phyloP scores from a whole-genome alignment of 2,888 invertebrate genomes.

The Melinopterus prodromus region DNA sequence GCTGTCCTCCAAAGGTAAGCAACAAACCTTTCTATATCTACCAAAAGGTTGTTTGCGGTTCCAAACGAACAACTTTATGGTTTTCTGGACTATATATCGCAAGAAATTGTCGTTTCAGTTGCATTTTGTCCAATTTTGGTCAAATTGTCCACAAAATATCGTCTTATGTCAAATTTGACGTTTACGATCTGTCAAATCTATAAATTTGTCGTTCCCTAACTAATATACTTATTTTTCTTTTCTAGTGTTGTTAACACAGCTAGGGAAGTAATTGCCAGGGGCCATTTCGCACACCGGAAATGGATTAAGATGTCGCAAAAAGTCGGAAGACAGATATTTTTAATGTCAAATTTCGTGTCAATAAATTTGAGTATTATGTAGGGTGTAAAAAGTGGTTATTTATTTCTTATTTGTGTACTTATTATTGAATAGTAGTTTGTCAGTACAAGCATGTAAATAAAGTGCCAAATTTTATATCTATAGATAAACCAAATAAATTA shows the following conservation, averaged over 20 bases:
- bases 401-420: background rate
- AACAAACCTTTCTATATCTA: background rate
- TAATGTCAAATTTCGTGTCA: background rate
- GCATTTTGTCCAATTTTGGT: too few species aligned
- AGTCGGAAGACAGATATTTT: background rate
- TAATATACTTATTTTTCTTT: background rate
- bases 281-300: background rate
- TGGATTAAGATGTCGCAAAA: background rate
- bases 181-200: too few species aligned
- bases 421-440: background rate
- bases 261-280: background rate
- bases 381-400: background rate
- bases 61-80: too few species aligned
- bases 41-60: too few species aligned
- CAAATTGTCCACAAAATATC: too few species aligned
- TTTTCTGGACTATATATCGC: too few species aligned
- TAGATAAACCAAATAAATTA: too few species aligned
- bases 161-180: too few species aligned
- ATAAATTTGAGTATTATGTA: background rate
- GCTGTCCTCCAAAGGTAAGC: constrained; percentile 33
- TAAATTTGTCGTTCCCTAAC: background rate
- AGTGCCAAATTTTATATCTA: too few species aligned
- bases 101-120: too few species aligned
- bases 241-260: background rate
- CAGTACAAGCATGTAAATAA: background rate